These are phyloP conservation scores for Batillaria attramentaria DNA, from an alignment of 1,140 invertebrate species.

Conservation along the genomic window DNA sequence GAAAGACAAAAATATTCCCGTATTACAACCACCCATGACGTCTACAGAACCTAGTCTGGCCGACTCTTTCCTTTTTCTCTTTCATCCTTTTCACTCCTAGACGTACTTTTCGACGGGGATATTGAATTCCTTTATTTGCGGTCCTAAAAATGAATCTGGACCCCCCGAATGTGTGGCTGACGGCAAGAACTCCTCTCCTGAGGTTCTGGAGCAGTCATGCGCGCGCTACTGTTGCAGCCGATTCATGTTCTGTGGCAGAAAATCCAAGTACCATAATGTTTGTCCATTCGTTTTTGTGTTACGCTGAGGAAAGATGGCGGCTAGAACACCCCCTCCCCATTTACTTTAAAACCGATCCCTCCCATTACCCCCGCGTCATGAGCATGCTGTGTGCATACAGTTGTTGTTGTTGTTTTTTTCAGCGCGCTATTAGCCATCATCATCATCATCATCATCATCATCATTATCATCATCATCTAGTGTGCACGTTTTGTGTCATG, in stretches of 20 bases:
- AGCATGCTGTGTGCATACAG: neutral
- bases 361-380: neutral
- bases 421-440: neutral
- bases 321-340: neutral
- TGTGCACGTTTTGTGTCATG: neutral
- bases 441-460: neutral
- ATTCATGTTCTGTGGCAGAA: neutral
- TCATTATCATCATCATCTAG: conserved; percentile 3
- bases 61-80: neutral
- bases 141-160: too few species aligned
- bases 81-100: neutral
- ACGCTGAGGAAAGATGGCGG: neutral
- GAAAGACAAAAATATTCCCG: too few species aligned
- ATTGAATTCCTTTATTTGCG: too few species aligned
- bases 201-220: too few species aligned
- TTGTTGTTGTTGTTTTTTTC: neutral
- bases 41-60: neutral
- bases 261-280: neutral
- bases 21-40: too few species aligned
- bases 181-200: too few species aligned
- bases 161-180: too few species aligned
- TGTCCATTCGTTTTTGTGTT: neutral
- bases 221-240: too few species aligned
- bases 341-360: neutral
- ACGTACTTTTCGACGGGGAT: too few species aligned